Conservation (phyloP, 2,888 invertebrate species). For the Sarcophaga subvicina region DNA sequence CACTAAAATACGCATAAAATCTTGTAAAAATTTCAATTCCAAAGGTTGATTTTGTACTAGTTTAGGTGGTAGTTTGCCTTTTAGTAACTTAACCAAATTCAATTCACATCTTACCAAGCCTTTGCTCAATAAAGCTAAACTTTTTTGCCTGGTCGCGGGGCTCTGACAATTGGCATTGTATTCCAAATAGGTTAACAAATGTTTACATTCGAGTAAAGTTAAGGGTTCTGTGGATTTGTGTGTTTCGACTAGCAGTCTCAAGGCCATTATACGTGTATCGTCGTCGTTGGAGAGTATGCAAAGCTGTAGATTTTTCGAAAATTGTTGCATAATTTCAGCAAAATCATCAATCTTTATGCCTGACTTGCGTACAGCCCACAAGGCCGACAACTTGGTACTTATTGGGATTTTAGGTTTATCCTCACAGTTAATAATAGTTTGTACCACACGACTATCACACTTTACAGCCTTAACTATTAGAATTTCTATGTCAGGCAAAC, state of each 20-base stretch:
- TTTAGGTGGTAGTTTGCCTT: slow-evolving; percentile 67
- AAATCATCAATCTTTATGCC: slow-evolving; percentile 76
- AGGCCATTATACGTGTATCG: slow-evolving; percentile 86
- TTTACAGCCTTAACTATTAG: slow-evolving; percentile 78
- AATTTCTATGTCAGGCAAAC: slow-evolving; percentile 75
- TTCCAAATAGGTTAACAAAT: slow-evolving; percentile 85
- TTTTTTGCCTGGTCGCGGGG: slow-evolving; percentile 87
- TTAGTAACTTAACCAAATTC: slow-evolving; percentile 77
- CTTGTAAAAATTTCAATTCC: slow-evolving; percentile 82
- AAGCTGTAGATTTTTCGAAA: slow-evolving; percentile 82
- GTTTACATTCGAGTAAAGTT: slow-evolving; percentile 84
- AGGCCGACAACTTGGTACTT: slow-evolving; percentile 79
- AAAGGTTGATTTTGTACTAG: slow-evolving; percentile 56
- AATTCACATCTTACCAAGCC: slow-evolving; percentile 83
- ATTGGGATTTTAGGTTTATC: slow-evolving; percentile 71
- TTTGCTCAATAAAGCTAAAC: slow-evolving; percentile 85
- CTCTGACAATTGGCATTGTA: slow-evolving; percentile 88
- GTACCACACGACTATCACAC: slow-evolving; percentile 74
- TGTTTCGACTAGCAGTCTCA: slow-evolving; percentile 88
- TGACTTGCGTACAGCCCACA: slow-evolving; percentile 82
- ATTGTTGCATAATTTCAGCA: slow-evolving; percentile 82
- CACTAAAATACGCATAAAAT: slow-evolving; percentile 83
- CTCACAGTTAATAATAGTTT: slow-evolving; percentile 72
- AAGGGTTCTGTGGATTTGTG: slow-evolving; percentile 88
- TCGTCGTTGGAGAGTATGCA: slow-evolving; percentile 83